Evolutionary conservation across 2,797 vertebrate genomes (phyloP), one percentile per base, ranked within the genome.

Genomic region (Myotis pilosus): DNA sequence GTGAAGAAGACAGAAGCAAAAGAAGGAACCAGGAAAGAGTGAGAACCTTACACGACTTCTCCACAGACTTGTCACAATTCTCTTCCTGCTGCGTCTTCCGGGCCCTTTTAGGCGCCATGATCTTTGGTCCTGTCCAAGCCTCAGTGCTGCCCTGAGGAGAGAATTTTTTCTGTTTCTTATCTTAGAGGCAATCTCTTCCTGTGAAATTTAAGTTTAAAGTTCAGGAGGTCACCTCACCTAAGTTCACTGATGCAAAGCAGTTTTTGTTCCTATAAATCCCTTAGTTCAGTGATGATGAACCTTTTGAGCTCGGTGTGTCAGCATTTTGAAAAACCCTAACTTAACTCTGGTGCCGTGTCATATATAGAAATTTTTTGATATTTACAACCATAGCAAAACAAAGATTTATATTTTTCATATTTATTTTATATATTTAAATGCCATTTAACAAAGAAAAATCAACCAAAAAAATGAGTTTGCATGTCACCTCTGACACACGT

Each of bases 11-110:
- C 25, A 4, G 47, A 72, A 79, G 30, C 9, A 10, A 44, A 44
- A 78, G 47, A 33, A n/a, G 11, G 62, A 78, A 36, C 8, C 19
- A 2, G 28, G 1, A 3, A 60, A 57, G 71, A 94, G 89, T 6
- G 19, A 69, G 88, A 64, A 97, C 5, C 99, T 99, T 98, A 99
- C 99, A 99, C 99, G 99, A 98, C 23, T 98, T 66, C 92, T 99
- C 99, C 99, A 99, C 99, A 97, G 99, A 99, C 89, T 99, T 99
- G 8, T 99, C 99, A 95, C 99, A 99, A 98, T 99, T 99, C 0
- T 99, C 99, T 95, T 12, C 99, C 91, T 97, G 98, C 38, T 99
- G 98, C 7, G 98, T 68, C 97, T 99, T 99, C 99, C 99, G 99
- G 64, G 89, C 97, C 23, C 99, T 99, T 0, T 99, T 96, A 93